Evolutionary conservation across 2,797 vertebrate species (phyloP).

Genomic region (Loriculus beryllinus): DNA sequence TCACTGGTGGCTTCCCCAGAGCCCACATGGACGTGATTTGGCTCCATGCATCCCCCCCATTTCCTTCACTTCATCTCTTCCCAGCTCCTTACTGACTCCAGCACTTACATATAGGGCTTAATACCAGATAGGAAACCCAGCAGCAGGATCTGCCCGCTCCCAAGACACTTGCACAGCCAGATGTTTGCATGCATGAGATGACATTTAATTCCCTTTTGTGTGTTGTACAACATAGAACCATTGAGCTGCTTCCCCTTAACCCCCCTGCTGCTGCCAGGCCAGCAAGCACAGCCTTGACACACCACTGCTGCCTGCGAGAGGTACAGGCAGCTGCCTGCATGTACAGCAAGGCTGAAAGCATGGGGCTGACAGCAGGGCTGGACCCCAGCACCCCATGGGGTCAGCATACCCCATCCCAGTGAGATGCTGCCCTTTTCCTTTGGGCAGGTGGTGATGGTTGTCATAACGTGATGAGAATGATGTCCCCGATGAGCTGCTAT

Average conservation of each 20-base stretch:
- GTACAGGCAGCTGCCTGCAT: neutral
- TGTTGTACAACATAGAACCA: rapidly evolving
- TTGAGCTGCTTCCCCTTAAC: neutral
- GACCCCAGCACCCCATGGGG: rapidly evolving
- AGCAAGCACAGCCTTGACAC: rapidly evolving
- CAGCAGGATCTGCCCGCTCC: neutral
- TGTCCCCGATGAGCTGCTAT: neutral
- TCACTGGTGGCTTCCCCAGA: neutral
- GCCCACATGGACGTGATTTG: rapidly evolving
- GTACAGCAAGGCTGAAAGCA: neutral
- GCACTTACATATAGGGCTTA: neutral
- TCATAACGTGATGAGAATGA: neutral
- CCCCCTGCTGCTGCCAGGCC: neutral
- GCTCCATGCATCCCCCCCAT: rapidly evolving
- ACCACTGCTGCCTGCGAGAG: neutral
- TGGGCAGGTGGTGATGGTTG: neutral
- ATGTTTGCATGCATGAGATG: neutral
- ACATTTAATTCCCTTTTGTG: neutral
- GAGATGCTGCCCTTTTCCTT: neutral
- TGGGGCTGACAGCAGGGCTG: neutral
- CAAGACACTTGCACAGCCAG: neutral
- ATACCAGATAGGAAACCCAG: neutral
- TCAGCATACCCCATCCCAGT: rapidly evolving
- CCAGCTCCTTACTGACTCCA: neutral
- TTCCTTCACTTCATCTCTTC: neutral